A percentile compares a stretch with the other conserved stretches of the same genome.
Evolutionary conservation across 2,888 invertebrate genomes (phyloP).

Genomic region (Halictus ligatus): DNA sequence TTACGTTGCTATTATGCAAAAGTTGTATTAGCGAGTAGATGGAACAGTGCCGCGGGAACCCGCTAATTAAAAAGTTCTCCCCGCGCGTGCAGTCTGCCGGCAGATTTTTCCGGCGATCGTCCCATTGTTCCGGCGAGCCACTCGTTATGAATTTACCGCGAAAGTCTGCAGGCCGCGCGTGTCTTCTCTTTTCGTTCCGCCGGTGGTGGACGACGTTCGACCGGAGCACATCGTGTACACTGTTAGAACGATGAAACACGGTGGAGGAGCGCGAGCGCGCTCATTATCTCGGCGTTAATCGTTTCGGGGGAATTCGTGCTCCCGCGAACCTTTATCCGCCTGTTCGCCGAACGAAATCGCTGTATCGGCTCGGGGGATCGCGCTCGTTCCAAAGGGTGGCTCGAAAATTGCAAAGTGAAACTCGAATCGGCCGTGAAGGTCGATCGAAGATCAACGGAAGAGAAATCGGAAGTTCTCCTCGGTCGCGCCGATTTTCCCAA

Average conservation of each 20-base stretch:
- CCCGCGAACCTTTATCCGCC: slow-evolving; percentile 21
- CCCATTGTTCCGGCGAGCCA: slow-evolving; percentile 17
- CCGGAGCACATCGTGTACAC: neutral
- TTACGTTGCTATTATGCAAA: slow-evolving; percentile 20
- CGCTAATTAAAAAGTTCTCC: slow-evolving; percentile 59
- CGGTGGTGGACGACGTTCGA: neutral
- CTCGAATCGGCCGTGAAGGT: slow-evolving; percentile 56
- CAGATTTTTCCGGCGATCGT: slow-evolving; percentile 37
- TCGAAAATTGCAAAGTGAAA: slow-evolving; percentile 52
- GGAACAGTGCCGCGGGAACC: neutral
- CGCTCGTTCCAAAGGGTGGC: slow-evolving; percentile 53
- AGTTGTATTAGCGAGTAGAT: slow-evolving; percentile 42
- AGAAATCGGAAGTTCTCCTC: slow-evolving; percentile 42
- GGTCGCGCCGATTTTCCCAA: neutral
- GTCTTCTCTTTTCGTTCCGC: neutral
- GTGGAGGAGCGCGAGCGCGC: neutral
- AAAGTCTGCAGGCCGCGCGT: slow-evolving; percentile 1
- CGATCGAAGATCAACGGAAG: slow-evolving; percentile 39
- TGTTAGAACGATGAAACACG: neutral
- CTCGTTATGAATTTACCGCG: slow-evolving; percentile 49
- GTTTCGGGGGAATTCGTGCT: slow-evolving; percentile 29
- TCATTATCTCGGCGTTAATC: slow-evolving; percentile 28
- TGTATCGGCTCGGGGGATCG: slow-evolving; percentile 36
- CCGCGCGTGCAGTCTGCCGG: slow-evolving; percentile 28
- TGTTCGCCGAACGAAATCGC: slow-evolving; percentile 12